Base-by-base conservation (phyloP, 2,888 invertebrate species). In the Dasysyrphus albostriatus region DNA sequence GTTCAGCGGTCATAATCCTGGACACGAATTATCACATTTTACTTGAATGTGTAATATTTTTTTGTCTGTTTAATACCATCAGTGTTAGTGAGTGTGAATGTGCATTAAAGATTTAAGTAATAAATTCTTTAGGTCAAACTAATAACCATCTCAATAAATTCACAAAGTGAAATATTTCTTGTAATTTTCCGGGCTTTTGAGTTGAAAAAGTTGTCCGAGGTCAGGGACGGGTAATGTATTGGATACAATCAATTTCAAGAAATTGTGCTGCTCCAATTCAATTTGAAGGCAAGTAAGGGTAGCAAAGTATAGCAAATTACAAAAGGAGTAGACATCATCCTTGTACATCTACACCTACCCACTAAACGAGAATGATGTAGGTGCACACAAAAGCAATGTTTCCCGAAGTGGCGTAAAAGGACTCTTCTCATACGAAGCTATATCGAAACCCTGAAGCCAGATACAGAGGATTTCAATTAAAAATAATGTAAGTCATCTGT, bases 391-490 rank as follows among this genome's bases (percentile, higher is more conserved):
- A 37, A 24, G 51, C 51, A 54, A 69, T 54, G 69, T 39, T 69
- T 16, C n/a, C 29, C 39, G 2, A 51, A 24, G 51, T 49, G 14
- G 34, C 16, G 39, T 69, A 39, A 54, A 54, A 39, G 19, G n/a
- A 54, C 39, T 29, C 69, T 29, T 34, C 51, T 54, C 39, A 54
- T 12, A 69, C 51, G n/a, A 37, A 39, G 39, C 19, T 19, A 39
- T 49, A 39, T 49, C 44, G 44, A 63, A 70, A 51, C 49, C 37
- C 42, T 47, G 42, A 61, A 70, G 69, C 24, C 58, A 72, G 76
- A 73, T 81, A 72, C 81, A 56, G 42, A 73, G 82, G 77, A 85
- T 78, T 82, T 85, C 85, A 85, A 82, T 85, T 85, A 82, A 84
- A 67, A 67, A 81, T 72, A 85, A 85, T 78, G 85, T 85, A 85